Evolutionary conservation across 2,797 vertebrate genomes (phyloP).

Genomic region (Muscicapa striata): DNA sequence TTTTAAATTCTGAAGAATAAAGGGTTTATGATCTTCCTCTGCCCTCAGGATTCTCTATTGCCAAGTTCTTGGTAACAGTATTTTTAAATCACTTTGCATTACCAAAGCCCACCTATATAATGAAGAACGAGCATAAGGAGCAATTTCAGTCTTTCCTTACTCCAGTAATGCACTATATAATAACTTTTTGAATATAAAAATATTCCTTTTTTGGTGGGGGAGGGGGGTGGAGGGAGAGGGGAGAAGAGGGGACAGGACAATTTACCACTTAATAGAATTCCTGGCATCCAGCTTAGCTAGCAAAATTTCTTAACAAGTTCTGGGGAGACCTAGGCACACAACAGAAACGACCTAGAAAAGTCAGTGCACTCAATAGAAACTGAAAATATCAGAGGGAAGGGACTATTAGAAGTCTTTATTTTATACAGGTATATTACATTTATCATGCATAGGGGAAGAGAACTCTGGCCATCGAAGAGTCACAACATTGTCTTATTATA

Average conservation of each 20-base stretch:
- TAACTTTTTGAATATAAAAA: background rate
- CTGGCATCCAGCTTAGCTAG: background rate
- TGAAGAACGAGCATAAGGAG: background rate
- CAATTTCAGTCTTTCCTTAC: background rate
- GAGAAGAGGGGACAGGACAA: background rate
- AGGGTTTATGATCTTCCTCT: background rate
- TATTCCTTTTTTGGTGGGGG: background rate
- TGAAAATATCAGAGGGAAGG: background rate
- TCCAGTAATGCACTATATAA: background rate
- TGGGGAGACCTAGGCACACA: background rate
- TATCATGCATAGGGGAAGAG: background rate
- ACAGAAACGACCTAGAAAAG: background rate
- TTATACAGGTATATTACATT: background rate
- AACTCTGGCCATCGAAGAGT: background rate
- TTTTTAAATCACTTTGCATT: background rate
- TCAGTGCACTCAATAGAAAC: background rate
- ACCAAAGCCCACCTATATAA: background rate
- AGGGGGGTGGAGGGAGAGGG: rapidly evolving
- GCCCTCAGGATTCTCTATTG: background rate
- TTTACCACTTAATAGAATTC: background rate
- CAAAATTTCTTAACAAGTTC: background rate
- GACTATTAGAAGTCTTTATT: background rate
- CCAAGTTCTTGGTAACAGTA: background rate
- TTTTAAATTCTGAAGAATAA: background rate
- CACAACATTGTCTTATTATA: background rate